Evolutionary conservation across 2,797 vertebrate genomes (phyloP), one percentile per base, ranked within the genome.

Genomic region (Neosilurus mollespiculum): DNA sequence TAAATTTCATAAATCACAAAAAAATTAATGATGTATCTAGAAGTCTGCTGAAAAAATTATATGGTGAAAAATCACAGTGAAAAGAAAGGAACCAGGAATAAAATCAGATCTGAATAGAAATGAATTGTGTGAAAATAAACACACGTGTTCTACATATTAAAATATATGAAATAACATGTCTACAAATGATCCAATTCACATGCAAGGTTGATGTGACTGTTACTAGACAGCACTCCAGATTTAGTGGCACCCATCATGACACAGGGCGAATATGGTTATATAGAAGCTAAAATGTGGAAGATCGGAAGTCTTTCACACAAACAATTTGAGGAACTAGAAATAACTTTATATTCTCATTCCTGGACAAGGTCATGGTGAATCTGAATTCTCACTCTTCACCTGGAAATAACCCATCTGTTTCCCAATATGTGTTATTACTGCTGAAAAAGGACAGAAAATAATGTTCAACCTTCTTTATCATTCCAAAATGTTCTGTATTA

Each of bases 401-500:
- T 53, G 34, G 54, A 72, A 73, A 56, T 20, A 18, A 26, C 0
- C 24, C 16, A 8, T 30, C 11, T n/a, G 20, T 51, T n/a, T 71
- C 22, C n/a, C 49, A 5, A 24, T 34, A 12, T 3, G 53, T 76
- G 20, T 0, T 62, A 15, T n/a, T 11, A 61, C 14, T 37, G 73
- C 20, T 37, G 30, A 59, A 22, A 76, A 59, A 22, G 9, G 16
- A 11, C 15, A 34, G 43, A 24, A 53, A 4, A 14, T 24, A 72
- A 24, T 16, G 43, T 70, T 12, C 43, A 51, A 14, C 37, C 11
- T 49, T 70, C 70, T 72, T 72, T 54, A 54, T 54, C 51, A 26
- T 73, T 72, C 72, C 67, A 78, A 72, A 56, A 22, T 30, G 56
- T 59, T n/a, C 22, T 37, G 34, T 22, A 49, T 56, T 59, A 61